Percentiles rank a stretch among this genome's conserved stretches.
phyloP scores from a whole-genome alignment of 2,888 invertebrate species.

The Protodeltote pygarga region DNA sequence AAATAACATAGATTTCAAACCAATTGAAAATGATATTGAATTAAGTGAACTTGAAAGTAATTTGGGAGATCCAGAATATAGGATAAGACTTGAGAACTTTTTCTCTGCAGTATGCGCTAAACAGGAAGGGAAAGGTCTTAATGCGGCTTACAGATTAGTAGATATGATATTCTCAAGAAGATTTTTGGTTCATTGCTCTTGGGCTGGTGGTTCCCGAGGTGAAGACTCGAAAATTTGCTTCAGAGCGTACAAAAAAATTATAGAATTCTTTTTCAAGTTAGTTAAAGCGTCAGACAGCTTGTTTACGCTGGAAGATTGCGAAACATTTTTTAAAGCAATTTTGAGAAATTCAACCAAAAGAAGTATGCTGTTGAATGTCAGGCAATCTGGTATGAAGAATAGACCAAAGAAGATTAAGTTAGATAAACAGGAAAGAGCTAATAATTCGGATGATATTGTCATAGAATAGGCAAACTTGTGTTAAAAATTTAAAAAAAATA shows the following conservation, averaged over 20 bases:
- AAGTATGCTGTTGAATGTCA: neutral
- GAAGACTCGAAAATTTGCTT: slow-evolving; percentile 2
- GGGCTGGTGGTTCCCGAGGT: slow-evolving; percentile 17
- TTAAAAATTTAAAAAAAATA: too few species aligned
- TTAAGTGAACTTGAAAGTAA: slow-evolving; percentile 11
- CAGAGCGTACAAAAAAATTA: slow-evolving; percentile 5
- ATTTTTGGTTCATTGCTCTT: slow-evolving; percentile 12
- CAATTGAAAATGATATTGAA: slow-evolving; percentile 9
- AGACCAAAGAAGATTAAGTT: slow-evolving; percentile 2
- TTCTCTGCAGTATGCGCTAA: slow-evolving; percentile 13
- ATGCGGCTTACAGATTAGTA: slow-evolving; percentile 6
- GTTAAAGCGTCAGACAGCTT: slow-evolving; percentile 4
- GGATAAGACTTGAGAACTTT: neutral
- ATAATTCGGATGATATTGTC: too few species aligned
- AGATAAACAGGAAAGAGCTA: too few species aligned
- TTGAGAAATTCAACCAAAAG: slow-evolving; percentile 8
- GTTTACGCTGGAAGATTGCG: slow-evolving; percentile 6
- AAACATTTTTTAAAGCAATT: neutral
- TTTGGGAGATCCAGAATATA: slow-evolving; percentile 10
- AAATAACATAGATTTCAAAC: too few species aligned
- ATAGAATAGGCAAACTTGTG: too few species aligned
- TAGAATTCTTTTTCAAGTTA: slow-evolving; percentile 12
- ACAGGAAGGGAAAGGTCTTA: neutral
- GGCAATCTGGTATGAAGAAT: neutral
- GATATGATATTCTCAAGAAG: slow-evolving; percentile 10